These are phyloP conservation scores for Tanypteryx hageni DNA, from an alignment of 2,888 invertebrate genomes.

Conservation along the genomic window DNA sequence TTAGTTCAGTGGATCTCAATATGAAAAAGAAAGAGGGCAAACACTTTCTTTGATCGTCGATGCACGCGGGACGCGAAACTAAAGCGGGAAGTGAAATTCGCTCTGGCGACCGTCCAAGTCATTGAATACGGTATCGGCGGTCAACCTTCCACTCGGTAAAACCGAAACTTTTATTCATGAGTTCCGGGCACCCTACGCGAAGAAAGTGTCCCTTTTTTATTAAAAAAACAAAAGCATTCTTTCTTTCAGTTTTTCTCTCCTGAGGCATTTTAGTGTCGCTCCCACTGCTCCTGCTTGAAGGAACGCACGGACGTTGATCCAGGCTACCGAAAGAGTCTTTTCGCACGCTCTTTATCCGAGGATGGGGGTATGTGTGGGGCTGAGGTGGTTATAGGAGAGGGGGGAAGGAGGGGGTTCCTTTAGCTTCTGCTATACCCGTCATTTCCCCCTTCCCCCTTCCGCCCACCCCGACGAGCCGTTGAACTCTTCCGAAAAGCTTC, in stretches of 20 bases:
- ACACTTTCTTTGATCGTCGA: neutral
- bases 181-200: neutral
- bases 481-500: conserved; percentile 37
- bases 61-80: neutral
- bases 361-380: neutral
- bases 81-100: neutral
- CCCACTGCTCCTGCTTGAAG: neutral
- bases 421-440: neutral
- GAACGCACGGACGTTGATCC: neutral
- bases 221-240: neutral
- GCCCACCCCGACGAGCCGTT: neutral
- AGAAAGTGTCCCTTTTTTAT: neutral
- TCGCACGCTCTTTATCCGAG: neutral
- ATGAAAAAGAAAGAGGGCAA: neutral
- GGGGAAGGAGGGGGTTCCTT: neutral
- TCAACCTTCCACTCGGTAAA: neutral
- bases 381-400: neutral
- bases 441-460: neutral
- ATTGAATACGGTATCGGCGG: neutral
- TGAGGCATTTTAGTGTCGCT: too few species aligned
- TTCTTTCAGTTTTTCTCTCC: neutral
- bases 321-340: neutral
- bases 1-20: neutral
- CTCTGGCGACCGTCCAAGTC: neutral
- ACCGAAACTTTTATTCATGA: neutral